Conservation (phyloP, 2,888 invertebrate genomes). For the Periphyllus acericola region DNA sequence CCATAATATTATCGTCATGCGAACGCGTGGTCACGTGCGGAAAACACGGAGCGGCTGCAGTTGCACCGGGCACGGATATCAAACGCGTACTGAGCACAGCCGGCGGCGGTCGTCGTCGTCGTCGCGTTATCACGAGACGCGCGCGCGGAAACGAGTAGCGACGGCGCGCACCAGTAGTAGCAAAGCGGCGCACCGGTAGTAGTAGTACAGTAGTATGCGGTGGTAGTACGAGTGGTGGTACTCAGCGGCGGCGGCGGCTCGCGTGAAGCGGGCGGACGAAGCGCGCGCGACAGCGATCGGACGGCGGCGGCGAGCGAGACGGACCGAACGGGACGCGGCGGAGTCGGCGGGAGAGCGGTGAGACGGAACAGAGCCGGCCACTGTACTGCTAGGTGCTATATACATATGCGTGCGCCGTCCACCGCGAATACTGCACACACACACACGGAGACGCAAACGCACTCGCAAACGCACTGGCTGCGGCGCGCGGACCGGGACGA, state of each 20-base stretch:
- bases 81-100: constrained; percentile 28
- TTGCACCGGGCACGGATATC: constrained; percentile 35
- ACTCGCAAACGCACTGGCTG: not conserved
- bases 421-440: not conserved
- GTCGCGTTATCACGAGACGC: constrained; percentile 23
- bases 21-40: constrained; percentile 51
- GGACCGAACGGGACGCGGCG: not conserved
- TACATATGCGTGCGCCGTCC: not conserved
- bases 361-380: not conserved
- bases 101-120: not conserved
- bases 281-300: not conserved
- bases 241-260: not conserved
- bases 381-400: no score
- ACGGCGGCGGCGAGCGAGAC: not conserved
- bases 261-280: not conserved
- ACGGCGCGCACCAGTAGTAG: not conserved
- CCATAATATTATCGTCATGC: not conserved
- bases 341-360: not conserved
- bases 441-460: not conserved
- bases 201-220: not conserved
- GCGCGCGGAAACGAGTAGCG: not conserved
- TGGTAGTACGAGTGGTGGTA: not conserved
- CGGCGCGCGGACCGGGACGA: not conserved
- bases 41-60: constrained; percentile 19
- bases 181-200: not conserved